Evolutionary conservation across 2,797 vertebrate genomes (phyloP), one percentile per base, ranked within the genome.

Genomic region (Antennarius maculatus): DNA sequence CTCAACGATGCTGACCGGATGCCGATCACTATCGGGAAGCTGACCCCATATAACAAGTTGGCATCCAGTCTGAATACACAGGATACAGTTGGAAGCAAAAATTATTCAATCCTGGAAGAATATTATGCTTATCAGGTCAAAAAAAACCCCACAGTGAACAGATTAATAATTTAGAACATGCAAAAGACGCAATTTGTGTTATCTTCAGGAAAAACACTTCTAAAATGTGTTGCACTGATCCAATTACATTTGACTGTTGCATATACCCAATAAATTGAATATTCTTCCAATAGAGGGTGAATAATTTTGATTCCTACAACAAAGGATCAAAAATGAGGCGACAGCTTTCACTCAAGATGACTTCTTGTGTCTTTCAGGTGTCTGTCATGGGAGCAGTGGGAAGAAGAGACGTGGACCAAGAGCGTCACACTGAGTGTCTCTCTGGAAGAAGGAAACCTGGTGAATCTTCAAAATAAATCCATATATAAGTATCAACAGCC

Each of bases 21-120:
- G 0, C 88, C 89, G 29, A 86, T 94, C 76, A 90, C 88, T 0
- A 85, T 93, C 12, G 92, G 91, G 29, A 92, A 92, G 69, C 79
- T 95, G 58, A 93, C 94, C 2, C 91, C 91, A 2, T 92, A 90
- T 11, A 93, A 92, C 67, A 94, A 87, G 94, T 94, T 79, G 8
- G 76, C 34, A 18, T 41, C 23, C 3, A 14, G 15, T 15, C 42
- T 16, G 4, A 43, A 43, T 43, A 43, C 42, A 43, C 1, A 11
- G 13, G 12, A 43, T 43, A 13, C 42, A 14, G 13, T 8, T 34
- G 31, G 31, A 34, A 34, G 7, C 31, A 34, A 34, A 5, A 34
- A 34, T 34, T 2, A 34, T 23, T 23, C 23, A 23, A 23, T 39
- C 37, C 37, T 39, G 37, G 7, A 3, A 39, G 2, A 39, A 39